Evolutionary conservation across 2,888 invertebrate species (phyloP).

Genomic region (Osmoderma eremita): DNA sequence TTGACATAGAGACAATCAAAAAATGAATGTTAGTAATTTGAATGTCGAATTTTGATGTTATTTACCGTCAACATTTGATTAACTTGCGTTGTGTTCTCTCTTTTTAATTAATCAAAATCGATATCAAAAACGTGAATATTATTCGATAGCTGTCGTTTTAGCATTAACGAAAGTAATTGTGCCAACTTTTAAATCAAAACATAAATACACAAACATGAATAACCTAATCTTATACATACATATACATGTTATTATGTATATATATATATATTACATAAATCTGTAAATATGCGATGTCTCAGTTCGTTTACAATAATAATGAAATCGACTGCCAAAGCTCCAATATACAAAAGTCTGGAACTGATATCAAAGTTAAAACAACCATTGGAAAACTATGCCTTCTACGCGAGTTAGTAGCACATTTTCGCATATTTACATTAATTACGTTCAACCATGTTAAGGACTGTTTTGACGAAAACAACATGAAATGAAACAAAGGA

Average conservation of each 20-base stretch:
- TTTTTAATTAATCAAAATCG: conserved; percentile 17
- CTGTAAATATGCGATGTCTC: conserved; percentile 53
- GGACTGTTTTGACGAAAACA: conserved; percentile 17
- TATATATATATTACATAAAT: conserved; percentile 39
- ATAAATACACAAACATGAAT: conserved; percentile 43
- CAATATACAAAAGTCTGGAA: conserved; percentile 4
- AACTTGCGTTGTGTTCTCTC: background rate
- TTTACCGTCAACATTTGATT: background rate
- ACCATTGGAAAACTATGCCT: conserved; percentile 29
- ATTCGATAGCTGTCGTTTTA: conserved; percentile 41
- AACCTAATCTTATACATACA: conserved; percentile 44
- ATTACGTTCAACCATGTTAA: conserved; percentile 10
- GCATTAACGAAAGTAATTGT: conserved; percentile 41
- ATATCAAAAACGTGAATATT: conserved; percentile 34
- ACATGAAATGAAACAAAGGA: conserved; percentile 29
- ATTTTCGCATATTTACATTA: conserved; percentile 49
- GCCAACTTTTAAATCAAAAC: conserved; percentile 44
- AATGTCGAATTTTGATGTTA: conserved; percentile 18
- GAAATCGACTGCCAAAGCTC: conserved; percentile 46
- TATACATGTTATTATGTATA: conserved; percentile 20
- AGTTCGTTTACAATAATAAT: conserved; percentile 27
- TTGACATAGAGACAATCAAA: conserved; percentile 34
- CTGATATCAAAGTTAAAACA: conserved; percentile 18
- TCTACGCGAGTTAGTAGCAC: conserved; percentile 43
- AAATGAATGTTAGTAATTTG: conserved; percentile 11